Percentiles rank a stretch among this genome's conserved stretches.
Evolutionary conservation across 2,888 invertebrate genomes (phyloP).

Genomic region (Branchipolynoe longqiensis): DNA sequence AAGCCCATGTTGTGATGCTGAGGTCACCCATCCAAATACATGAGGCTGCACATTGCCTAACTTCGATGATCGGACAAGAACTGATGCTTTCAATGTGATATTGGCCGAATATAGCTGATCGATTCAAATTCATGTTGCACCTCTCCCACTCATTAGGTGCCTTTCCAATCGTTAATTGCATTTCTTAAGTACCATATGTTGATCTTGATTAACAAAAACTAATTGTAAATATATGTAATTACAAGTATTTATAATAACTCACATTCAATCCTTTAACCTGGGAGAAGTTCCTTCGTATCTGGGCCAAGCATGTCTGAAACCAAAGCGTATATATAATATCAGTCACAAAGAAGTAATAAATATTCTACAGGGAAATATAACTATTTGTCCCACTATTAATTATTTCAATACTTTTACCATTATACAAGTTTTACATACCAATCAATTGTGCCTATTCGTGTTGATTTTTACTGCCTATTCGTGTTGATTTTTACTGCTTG

Average conservation of each 20-base stretch:
- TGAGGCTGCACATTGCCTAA: too few species aligned
- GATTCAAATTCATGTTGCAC: not conserved
- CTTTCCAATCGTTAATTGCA: not conserved
- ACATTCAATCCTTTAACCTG: constrained; percentile 30
- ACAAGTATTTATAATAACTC: not conserved
- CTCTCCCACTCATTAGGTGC: not conserved
- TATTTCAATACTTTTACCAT: not conserved
- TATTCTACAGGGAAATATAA: too few species aligned
- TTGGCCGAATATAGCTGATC: not conserved
- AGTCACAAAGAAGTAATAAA: too few species aligned
- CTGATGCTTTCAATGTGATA: too few species aligned
- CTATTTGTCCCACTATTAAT: too few species aligned
- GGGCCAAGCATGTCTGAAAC: not conserved
- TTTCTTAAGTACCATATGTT: not conserved
- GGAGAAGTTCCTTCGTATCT: constrained; percentile 25
- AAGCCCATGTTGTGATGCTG: too few species aligned
- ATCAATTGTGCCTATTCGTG: too few species aligned
- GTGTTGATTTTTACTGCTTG: too few species aligned
- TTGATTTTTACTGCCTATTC: too few species aligned
- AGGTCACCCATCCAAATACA: too few species aligned
- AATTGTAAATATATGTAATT: not conserved
- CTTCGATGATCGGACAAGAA: too few species aligned
- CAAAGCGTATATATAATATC: not conserved
- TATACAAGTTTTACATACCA: too few species aligned
- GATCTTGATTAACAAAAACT: not conserved